These are phyloP conservation scores for Eledone cirrhosa DNA, from an alignment of 2,888 invertebrate genomes.

Conservation along the genomic window DNA sequence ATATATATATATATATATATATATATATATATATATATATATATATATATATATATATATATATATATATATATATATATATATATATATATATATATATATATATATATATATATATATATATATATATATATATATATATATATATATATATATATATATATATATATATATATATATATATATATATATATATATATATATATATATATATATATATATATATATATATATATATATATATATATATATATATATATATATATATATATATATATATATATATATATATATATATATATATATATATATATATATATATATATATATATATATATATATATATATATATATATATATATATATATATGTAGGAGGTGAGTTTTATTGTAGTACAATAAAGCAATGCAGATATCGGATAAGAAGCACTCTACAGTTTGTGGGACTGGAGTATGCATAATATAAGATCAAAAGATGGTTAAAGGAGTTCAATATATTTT, in stretches of 20 bases:
- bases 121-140: conserved; percentile 1
- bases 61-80: conserved; percentile 13
- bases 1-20: conserved; percentile 12
- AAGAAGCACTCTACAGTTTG: too few species aligned
- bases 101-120: conserved; percentile 12
- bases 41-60: conserved; percentile 5
- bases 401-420: too few species aligned
- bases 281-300: conserved; percentile 4
- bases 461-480: too few species aligned
- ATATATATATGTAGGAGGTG: too few species aligned
- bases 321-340: conserved; percentile 11
- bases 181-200: conserved; percentile 12
- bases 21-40: conserved; percentile 7
- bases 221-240: conserved; percentile 12
- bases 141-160: conserved; percentile 12
- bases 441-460: too few species aligned
- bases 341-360: conserved; percentile 12
- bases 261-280: conserved; percentile 8
- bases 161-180: conserved; percentile 10
- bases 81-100: conserved; percentile 15
- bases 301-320: conserved; percentile 12
- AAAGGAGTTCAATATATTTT: too few species aligned
- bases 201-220: conserved; percentile 7
- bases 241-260: conserved; percentile 8
- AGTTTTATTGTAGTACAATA: too few species aligned